Percentiles rank a stretch among this genome's conserved stretches.
These are phyloP conservation scores for Oscheius sp. DNA, from an alignment of 1,140 invertebrate genomes.

Conservation along the genomic window DNA sequence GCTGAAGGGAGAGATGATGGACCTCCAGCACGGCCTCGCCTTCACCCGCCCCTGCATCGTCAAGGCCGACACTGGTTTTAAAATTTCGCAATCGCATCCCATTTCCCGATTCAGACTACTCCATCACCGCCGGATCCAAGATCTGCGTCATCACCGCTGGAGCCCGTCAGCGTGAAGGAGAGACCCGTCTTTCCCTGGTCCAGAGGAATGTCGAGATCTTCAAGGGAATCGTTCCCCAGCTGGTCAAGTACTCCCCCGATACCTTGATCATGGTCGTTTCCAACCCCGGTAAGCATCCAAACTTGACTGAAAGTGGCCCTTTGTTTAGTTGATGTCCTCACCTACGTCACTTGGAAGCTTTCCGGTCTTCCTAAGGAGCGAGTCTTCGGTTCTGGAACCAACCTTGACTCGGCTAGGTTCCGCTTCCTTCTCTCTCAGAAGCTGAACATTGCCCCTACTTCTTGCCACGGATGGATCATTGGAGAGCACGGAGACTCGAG, in stretches of 20 bases:
- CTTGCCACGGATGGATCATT: conserved; percentile 83
- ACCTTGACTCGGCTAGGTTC: conserved; percentile 83
- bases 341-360: conserved; percentile 87
- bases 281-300: conserved; percentile 70
- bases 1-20: conserved; percentile 77
- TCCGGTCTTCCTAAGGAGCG: conserved; percentile 80
- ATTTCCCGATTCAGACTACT: conserved; percentile 69
- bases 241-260: conserved; percentile 81
- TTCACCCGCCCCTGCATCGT: conserved; percentile 79
- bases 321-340: conserved; percentile 75
- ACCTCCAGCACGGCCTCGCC: conserved; percentile 72
- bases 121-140: conserved; percentile 74
- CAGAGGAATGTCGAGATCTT: conserved; percentile 85
- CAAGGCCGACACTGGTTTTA: conserved; percentile 70
- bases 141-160: conserved; percentile 84
- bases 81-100: not conserved
- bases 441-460: conserved; percentile 75
- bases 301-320: not conserved
- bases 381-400: conserved; percentile 85
- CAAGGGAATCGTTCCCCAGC: conserved; percentile 70
- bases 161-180: conserved; percentile 80
- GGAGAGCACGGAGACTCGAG: conserved; percentile 79
- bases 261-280: conserved; percentile 82
- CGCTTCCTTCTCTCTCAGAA: conserved; percentile 80
- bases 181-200: conserved; percentile 76